These are phyloP conservation scores for Phocoena phocoena DNA, from an alignment of 2,113 vertebrate species.

Conservation along the genomic window DNA sequence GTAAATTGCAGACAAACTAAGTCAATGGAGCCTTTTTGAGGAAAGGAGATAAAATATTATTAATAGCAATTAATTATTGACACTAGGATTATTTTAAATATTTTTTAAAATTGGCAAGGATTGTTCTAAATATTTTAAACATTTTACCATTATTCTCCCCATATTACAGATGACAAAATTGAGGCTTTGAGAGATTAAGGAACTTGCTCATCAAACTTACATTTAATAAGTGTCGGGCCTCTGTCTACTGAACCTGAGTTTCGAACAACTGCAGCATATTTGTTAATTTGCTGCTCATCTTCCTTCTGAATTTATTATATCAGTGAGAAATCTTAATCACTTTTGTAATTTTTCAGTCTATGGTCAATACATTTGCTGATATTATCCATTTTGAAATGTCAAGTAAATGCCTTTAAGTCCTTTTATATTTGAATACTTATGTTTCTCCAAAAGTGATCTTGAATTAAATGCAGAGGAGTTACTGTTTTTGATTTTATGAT, in stretches of 20 bases:
- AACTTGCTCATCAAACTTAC: neutral
- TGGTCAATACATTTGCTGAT: neutral
- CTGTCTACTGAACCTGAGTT: neutral
- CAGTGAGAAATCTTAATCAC: neutral
- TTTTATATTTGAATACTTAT: neutral
- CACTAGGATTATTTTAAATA: neutral
- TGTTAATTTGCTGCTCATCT: neutral
- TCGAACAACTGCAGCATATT: neutral
- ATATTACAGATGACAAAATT: neutral
- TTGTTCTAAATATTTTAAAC: neutral
- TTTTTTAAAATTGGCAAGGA: neutral
- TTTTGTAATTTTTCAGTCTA: neutral
- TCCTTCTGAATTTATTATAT: neutral
- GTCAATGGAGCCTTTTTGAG: neutral
- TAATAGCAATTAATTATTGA: neutral
- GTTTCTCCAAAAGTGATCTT: neutral
- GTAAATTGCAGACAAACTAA: neutral
- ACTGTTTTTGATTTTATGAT: neutral
- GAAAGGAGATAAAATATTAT: neutral
- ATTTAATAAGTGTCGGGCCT: neutral
- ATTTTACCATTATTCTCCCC: neutral
- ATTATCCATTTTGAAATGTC: neutral
- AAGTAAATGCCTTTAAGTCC: neutral
- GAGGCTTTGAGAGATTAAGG: neutral
- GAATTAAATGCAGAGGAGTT: neutral